Conservation (phyloP, 2,888 invertebrate species). For the Dynastes maya region DNA sequence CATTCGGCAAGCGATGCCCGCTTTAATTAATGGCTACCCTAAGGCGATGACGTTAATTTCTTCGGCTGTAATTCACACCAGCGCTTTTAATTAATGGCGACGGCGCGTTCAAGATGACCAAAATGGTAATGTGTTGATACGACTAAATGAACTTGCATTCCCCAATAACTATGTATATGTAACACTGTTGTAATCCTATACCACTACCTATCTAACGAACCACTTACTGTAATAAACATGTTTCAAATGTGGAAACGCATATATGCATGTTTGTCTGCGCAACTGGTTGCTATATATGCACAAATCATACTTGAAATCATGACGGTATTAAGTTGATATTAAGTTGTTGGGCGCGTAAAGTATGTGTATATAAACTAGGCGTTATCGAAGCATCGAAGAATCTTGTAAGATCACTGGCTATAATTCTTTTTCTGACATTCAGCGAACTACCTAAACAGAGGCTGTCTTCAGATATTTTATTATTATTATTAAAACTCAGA, state of each 20-base stretch:
- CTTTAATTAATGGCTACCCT: constrained; percentile 36
- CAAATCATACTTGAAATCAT: too few species aligned
- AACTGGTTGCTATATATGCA: too few species aligned
- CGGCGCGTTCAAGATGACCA: constrained; percentile 17
- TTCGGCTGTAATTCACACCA: constrained; percentile 37
- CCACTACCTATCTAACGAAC: background rate
- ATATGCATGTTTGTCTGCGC: background rate
- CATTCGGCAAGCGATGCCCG: constrained; percentile 7
- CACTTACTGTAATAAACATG: background rate
- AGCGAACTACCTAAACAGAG: too few species aligned
- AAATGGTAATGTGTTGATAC: constrained; percentile 35
- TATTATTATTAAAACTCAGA: too few species aligned
- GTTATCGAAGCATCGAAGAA: too few species aligned
- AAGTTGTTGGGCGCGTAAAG: too few species aligned
- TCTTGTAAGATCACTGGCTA: too few species aligned
- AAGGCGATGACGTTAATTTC: constrained; percentile 35
- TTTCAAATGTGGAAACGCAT: background rate
- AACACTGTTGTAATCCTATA: background rate
- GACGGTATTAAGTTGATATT: too few species aligned
- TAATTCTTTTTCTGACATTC: too few species aligned
- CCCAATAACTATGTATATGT: constrained; percentile 8
- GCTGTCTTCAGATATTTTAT: too few species aligned
- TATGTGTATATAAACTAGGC: too few species aligned
- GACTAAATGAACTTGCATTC: constrained; percentile 25
- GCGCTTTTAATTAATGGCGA: constrained; percentile 33